Evolutionary conservation across 2,113 vertebrate species (phyloP), one percentile per base, ranked within the genome.

Genomic region (Nesoenas mayeri): DNA sequence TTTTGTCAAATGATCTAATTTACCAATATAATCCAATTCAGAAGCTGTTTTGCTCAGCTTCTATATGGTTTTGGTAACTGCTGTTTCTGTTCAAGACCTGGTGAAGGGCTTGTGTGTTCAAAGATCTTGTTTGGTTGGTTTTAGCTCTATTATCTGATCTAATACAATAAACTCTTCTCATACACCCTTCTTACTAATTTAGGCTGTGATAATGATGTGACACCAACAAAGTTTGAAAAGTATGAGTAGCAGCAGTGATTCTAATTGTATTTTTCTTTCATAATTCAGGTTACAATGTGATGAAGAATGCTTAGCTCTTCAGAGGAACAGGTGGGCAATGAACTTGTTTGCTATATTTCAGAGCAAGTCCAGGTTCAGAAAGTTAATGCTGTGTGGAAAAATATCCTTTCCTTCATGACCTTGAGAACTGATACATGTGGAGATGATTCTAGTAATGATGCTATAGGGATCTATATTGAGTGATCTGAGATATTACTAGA

Each of bases 231-330:
- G 32, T 50, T 87, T 71, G 36, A 62, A 50, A 69, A 75, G 8
- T 57, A 32, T 54, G 26, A 66, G 31, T 44, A 62, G 36, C 56
- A 75, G 31, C 14, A 48, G n/a, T 64, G 56, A 74, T 78, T 80
- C 64, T 78, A 61, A 53, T 67, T 96, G 77, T 85, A 9, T 67
- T 97, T 96, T 83, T 64, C 77, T 96, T 96, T 96, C 34, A 53
- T 95, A 92, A 77, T 96, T 89, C 95, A 99, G 99, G 96, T 96
- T 99, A 81, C 98, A 99, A 19, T 99, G 99, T 95, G 99, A 99
- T 83, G 98, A 99, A 86, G 99, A 99, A 60, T 99, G 99, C 85
- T 98, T 99, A 36, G 98, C 98, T 32, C 94, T 99, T 94, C 99
- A 99, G 97, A 99, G 99, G 86, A 99, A 99, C 98, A 98, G 98